Evolutionary conservation across 2,113 vertebrate species (phyloP).

Genomic region (Heptranchias perlo): DNA sequence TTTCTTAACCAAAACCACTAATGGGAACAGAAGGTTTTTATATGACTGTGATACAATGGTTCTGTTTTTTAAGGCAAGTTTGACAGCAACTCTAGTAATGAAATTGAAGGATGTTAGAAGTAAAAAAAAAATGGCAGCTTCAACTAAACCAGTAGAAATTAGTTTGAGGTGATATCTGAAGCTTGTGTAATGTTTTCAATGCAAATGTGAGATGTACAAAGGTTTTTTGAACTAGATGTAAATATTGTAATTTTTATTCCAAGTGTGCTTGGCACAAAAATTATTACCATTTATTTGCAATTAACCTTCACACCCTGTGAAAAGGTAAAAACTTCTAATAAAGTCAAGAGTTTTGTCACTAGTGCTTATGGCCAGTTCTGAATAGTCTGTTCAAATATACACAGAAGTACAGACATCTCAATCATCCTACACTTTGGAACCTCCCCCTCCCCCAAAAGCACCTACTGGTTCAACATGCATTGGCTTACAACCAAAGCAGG

Average conservation of each 20-base stretch:
- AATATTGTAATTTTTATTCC: conserved; percentile 10
- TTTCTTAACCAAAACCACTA: conserved; percentile 23
- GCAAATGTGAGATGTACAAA: background rate
- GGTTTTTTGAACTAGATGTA: conserved; percentile 6
- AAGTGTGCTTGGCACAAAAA: background rate
- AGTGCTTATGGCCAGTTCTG: background rate
- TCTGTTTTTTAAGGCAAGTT: background rate
- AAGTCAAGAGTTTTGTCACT: background rate
- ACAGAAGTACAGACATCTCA: background rate
- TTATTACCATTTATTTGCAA: background rate
- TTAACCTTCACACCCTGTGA: background rate
- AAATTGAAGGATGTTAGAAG: background rate
- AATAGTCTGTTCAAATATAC: background rate
- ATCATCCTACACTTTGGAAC: background rate
- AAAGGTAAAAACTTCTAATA: background rate
- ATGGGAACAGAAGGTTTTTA: background rate
- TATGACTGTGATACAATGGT: background rate
- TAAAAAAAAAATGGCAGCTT: background rate
- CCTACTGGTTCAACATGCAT: background rate
- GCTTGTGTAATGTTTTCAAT: background rate
- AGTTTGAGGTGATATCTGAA: background rate
- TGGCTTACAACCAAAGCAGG: background rate
- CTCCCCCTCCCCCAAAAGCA: background rate
- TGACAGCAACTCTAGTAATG: background rate
- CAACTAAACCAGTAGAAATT: background rate